Base-by-base conservation (phyloP, 1,140 invertebrate genomes). In the Probaryconus sp. region DNA sequence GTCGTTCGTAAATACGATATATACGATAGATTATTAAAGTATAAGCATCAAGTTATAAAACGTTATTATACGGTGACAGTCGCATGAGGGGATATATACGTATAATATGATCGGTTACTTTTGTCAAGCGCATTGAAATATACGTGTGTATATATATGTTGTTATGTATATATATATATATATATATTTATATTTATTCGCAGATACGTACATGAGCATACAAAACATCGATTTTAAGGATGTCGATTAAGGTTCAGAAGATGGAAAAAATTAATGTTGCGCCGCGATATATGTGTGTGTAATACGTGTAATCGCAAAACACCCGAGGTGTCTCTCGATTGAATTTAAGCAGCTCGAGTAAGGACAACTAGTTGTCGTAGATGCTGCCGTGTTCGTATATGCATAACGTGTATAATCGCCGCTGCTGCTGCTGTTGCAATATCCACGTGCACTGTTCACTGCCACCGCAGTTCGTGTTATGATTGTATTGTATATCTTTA, bases 391-490 rank as follows among this genome's bases (percentile, higher is more conserved):
- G 80, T 85, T 84, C 80, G 81, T 84, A 82, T 80, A 78, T 82
- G 79, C 74, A 80, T 81, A 76, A 60, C 71, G 76, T 82, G 76
- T 82, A 79, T 81, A 74, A 79, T 70, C 74, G 72, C 71, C 47
- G 80, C 79, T 78, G 80, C 76, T 78, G 79, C 76, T 85, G 83
- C 81, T 84, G 78, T 83, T 86, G 81, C 81, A 85, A 86, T 85
- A 85, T 86, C 77, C 82, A 86, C 81, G 80, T 86, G 85, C 84
- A 87, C 83, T 86, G 82, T 86, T 86, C 85, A 87, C 86, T 87
- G 86, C 86, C 86, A 87, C 81, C 76, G 84, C 86, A 87, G 82
- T 87, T 86, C 83, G 79, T 86, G 82, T 87, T 85, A 81, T 82
- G 61, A 83, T 81, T 82, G 77, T 76, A 76, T 76, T 76, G 61